These are phyloP conservation scores for Nomada hirtipes DNA, from an alignment of 2,888 invertebrate genomes.

Conservation along the genomic window DNA sequence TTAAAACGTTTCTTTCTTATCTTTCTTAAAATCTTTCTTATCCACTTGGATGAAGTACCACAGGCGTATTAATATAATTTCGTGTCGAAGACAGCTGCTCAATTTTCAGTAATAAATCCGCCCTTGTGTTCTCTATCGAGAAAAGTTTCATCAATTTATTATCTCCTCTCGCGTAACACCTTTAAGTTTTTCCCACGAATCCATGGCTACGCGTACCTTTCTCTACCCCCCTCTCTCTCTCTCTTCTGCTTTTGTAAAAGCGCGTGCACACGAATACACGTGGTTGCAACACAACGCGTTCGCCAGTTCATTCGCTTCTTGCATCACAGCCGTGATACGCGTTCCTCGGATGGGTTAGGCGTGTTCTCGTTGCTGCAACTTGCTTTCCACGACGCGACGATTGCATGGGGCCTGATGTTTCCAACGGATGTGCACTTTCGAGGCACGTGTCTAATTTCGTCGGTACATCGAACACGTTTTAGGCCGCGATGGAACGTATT, in stretches of 20 bases:
- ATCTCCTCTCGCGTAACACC: slow-evolving; percentile 16
- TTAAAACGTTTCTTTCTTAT: too few relatives aligned
- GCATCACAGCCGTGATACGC: slow-evolving; percentile 28
- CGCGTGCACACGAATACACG: slow-evolving; percentile 4
- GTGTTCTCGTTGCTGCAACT: neutral
- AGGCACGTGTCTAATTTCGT: neutral
- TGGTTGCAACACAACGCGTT: slow-evolving; percentile 2
- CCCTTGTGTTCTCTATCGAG: too few relatives aligned
- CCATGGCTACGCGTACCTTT: slow-evolving; percentile 40
- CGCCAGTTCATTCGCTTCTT: slow-evolving; percentile 24
- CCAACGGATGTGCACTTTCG: neutral
- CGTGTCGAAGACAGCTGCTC: too few relatives aligned
- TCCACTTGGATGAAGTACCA: too few relatives aligned
- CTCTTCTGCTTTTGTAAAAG: slow-evolving; percentile 5
- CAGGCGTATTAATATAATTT: too few relatives aligned
- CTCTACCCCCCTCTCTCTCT: neutral
- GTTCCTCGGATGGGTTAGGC: slow-evolving; percentile 1
- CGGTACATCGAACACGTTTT: slow-evolving; percentile 5
- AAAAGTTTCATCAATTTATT: too few relatives aligned
- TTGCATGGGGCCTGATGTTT: neutral
- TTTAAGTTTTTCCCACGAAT: slow-evolving; percentile 55
- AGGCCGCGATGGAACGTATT: neutral
- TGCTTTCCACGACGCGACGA: neutral
- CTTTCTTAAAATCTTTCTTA: too few relatives aligned
- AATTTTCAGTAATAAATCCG: too few relatives aligned